Evolutionary conservation across 2,113 vertebrate species (phyloP).

Genomic region (Oxygymnocypris stewartii): DNA sequence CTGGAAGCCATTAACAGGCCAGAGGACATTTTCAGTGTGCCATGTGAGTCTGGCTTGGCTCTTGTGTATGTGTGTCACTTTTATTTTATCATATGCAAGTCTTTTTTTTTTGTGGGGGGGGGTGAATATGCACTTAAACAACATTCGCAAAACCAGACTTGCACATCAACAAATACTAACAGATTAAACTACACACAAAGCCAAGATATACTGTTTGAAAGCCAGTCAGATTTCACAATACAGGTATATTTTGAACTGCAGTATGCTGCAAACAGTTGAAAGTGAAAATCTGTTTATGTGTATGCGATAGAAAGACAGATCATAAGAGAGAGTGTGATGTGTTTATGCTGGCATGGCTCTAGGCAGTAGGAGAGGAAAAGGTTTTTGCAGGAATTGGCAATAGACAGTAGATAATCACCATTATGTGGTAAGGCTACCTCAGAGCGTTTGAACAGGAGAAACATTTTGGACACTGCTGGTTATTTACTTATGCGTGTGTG

Average conservation of each 20-base stretch:
- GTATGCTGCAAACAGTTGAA: neutral
- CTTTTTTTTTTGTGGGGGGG: too few relatives aligned
- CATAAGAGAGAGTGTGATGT: conserved; percentile 36
- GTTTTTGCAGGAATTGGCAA: conserved; percentile 10
- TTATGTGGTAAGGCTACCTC: conserved; percentile 30
- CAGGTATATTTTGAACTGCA: neutral
- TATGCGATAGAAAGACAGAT: conserved; percentile 6
- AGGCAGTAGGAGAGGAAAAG: conserved; percentile 20
- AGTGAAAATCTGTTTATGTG: conserved; percentile 8
- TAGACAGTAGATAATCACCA: conserved; percentile 47
- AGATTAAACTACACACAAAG: neutral
- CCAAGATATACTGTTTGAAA: neutral
- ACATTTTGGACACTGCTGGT: conserved; percentile 27
- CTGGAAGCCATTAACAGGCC: conserved; percentile 55
- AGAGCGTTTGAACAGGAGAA: conserved; percentile 35
- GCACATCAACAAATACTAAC: neutral
- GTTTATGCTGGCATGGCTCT: conserved; percentile 20
- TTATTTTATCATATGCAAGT: conserved; percentile 1
- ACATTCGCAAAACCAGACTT: neutral
- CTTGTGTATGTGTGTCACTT: conserved; percentile 19
- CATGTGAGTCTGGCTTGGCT: conserved; percentile 31
- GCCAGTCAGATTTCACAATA: neutral
- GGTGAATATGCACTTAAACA: conserved; percentile 15
- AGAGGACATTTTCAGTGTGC: conserved; percentile 43
- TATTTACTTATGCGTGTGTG: conserved; percentile 37